phyloP scores from a whole-genome alignment of 1,140 invertebrate species.

The Holotrichia oblita region DNA sequence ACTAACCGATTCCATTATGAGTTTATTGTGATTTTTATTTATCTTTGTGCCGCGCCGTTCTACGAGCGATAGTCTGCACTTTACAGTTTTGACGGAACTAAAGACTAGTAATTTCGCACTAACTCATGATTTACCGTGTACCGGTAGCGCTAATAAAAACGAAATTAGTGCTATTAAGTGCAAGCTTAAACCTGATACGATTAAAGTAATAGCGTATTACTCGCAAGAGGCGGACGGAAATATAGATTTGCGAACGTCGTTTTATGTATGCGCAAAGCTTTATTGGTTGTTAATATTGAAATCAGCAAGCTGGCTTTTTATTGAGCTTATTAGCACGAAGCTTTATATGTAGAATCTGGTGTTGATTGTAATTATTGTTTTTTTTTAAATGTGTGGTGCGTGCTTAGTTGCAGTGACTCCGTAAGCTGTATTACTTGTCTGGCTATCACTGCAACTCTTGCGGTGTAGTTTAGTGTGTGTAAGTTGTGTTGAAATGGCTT shows the following conservation, averaged over 20 bases:
- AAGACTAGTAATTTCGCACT: neutral
- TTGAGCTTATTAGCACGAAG: no score
- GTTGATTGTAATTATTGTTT: no score
- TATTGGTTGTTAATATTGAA: no score
- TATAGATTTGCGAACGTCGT: neutral
- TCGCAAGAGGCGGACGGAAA: neutral
- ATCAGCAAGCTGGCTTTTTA: no score
- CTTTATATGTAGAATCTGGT: no score
- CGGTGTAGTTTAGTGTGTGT: no score
- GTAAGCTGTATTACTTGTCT: no score
- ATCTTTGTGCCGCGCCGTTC: neutral
- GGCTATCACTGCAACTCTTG: no score
- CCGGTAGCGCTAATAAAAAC: neutral
- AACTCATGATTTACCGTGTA: neutral
- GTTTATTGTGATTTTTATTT: slow-evolving; percentile 21
- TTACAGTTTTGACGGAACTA: neutral
- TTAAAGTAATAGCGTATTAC: neutral
- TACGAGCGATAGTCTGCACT: neutral
- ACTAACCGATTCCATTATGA: neutral
- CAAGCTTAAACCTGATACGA: neutral
- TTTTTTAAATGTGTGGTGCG: no score
- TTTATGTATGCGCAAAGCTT: neutral
- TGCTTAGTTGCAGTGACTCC: no score
- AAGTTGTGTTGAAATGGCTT: no score
- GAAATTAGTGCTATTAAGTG: neutral